Percentiles rank a stretch among this genome's conserved stretches.
phyloP scores from a whole-genome alignment of 37 sponge, comb jelly and placozoan species.

The Axinella damicornis region DNA sequence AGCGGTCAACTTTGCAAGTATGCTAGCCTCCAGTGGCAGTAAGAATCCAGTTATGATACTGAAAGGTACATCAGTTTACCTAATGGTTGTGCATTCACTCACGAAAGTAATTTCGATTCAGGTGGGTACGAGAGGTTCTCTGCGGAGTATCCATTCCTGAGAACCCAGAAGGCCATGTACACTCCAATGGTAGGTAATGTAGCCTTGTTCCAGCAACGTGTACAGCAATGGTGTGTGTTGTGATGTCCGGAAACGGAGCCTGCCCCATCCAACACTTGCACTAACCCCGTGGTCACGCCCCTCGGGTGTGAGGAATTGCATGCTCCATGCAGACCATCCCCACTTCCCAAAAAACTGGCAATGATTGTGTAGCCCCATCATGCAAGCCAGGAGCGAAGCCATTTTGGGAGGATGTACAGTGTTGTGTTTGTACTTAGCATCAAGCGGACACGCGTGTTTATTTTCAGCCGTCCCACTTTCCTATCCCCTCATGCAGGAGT shows the following conservation, averaged over 20 bases:
- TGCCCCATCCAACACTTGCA: too few species aligned
- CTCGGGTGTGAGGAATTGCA: too few species aligned
- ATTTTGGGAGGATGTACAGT: too few species aligned
- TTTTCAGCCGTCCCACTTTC: neutral
- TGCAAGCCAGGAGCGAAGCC: too few species aligned
- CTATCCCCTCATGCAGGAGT: constrained; percentile 59
- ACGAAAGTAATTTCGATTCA: neutral
- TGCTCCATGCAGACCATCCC: too few species aligned
- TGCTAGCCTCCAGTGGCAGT: constrained; percentile 71
- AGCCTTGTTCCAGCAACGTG: too few species aligned
- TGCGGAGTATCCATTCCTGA: constrained; percentile 94
- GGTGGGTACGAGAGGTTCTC: constrained; percentile 96
- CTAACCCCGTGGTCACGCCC: too few species aligned
- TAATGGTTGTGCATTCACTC: neutral
- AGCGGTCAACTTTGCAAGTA: constrained; percentile 81
- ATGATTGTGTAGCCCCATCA: too few species aligned
- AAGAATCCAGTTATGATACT: constrained; percentile 84
- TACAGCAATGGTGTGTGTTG: neutral
- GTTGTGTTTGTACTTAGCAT: too few species aligned
- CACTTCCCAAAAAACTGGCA: too few species aligned
- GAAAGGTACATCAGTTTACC: constrained; percentile 57
- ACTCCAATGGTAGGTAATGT: constrained; percentile 78
- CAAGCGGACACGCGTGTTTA: too few species aligned
- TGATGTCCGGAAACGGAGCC: too few species aligned
- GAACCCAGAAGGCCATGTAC: constrained; percentile 88